phyloP scores from a whole-genome alignment of 2,888 invertebrate genomes.

The Lasioglossum pauxillum region DNA sequence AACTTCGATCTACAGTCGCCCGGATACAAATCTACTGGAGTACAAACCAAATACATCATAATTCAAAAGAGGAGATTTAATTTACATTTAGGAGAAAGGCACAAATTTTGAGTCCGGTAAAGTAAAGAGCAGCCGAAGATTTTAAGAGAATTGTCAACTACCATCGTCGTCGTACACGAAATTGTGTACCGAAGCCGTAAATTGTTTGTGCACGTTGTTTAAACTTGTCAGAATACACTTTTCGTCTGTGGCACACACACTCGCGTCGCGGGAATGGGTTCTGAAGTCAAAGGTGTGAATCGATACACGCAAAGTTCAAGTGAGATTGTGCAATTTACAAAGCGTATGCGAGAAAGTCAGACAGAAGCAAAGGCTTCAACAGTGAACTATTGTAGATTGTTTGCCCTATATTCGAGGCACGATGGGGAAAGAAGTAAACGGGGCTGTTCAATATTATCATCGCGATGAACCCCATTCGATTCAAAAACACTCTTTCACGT shows the following conservation, averaged over 20 bases:
- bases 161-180: too few species aligned
- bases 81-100: too few species aligned
- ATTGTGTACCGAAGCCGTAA: too few species aligned
- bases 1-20: too few species aligned
- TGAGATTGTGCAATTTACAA: constrained; percentile 15
- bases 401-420: neutral
- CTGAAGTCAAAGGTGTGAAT: neutral
- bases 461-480: neutral
- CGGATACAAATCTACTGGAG: too few species aligned
- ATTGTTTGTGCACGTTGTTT: neutral
- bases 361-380: constrained; percentile 6
- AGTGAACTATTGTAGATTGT: constrained; percentile 10
- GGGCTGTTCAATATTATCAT: neutral
- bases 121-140: too few species aligned
- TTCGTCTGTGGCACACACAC: neutral
- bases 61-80: too few species aligned
- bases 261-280: neutral
- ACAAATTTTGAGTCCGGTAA: too few species aligned
- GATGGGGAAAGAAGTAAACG: neutral
- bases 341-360: neutral
- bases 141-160: too few species aligned
- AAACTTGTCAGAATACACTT: neutral
- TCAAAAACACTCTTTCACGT: neutral
- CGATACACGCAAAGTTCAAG: neutral
- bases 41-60: too few species aligned